These are phyloP conservation scores for Ecliptopera silaceata DNA, from an alignment of 2,888 invertebrate genomes.

Conservation along the genomic window DNA sequence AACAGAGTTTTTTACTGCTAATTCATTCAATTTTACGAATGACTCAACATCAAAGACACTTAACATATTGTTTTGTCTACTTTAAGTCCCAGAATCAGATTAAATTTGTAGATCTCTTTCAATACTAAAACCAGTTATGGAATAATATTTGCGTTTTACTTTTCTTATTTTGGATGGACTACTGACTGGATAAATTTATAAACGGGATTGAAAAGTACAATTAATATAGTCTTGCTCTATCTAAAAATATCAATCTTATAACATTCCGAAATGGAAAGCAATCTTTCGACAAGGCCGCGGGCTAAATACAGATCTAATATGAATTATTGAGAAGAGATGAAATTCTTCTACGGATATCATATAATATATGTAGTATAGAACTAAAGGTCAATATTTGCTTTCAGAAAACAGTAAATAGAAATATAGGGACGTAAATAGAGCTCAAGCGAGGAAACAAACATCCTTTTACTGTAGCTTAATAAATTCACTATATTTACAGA, in stretches of 20 bases:
- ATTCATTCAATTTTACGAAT: conserved; percentile 13
- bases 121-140: no score
- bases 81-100: no score
- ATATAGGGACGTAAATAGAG: conserved; percentile 55
- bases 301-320: conserved; percentile 17
- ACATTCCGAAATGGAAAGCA: conserved; percentile 10
- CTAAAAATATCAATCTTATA: not conserved
- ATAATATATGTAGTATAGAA: conserved; percentile 1
- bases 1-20: conserved; percentile 5
- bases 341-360: conserved; percentile 29
- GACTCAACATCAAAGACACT: conserved; percentile 2
- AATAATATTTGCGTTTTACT: no score
- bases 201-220: no score
- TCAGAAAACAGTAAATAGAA: conserved; percentile 56
- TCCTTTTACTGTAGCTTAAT: conserved; percentile 25
- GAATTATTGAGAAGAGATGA: conserved; percentile 24
- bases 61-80: no score
- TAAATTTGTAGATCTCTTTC: no score
- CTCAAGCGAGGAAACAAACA: conserved; percentile 47
- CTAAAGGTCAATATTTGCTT: conserved; percentile 44
- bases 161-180: no score
- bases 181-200: no score
- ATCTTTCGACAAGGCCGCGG: conserved; percentile 11
- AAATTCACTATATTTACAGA: no score
- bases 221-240: not conserved